phyloP scores from a whole-genome alignment of 2,888 invertebrate species.

The Apamea monoglypha region DNA sequence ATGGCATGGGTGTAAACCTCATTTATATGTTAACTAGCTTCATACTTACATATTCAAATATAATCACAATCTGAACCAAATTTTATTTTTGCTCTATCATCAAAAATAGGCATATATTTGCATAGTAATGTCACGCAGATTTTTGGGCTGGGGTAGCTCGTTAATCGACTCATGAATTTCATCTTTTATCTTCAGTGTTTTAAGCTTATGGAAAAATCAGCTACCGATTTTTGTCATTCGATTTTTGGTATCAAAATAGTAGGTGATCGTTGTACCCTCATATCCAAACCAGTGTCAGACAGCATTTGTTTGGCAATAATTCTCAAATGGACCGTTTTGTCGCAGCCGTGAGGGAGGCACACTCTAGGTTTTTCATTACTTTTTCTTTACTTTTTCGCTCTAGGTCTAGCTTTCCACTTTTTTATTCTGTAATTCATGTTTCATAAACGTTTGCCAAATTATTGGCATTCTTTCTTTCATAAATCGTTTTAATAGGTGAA shows the following conservation, averaged over 20 bases:
- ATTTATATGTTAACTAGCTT: slow-evolving; percentile 66
- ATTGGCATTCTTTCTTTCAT: neutral
- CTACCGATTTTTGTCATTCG: neutral
- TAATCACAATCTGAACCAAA: slow-evolving; percentile 52
- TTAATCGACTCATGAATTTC: slow-evolving; percentile 31
- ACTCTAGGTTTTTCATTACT: neutral
- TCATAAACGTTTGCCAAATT: too few relatives aligned
- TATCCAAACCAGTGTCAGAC: neutral
- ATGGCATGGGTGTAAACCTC: slow-evolving; percentile 53
- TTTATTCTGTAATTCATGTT: neutral
- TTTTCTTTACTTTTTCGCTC: too few relatives aligned
- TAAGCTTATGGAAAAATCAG: neutral
- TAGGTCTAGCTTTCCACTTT: neutral
- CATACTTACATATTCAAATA: slow-evolving; percentile 61
- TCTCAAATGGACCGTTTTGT: neutral
- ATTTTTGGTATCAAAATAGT: neutral
- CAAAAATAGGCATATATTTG: slow-evolving; percentile 61
- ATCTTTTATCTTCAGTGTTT: neutral
- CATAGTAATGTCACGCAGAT: slow-evolving; percentile 45
- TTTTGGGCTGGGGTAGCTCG: slow-evolving; percentile 6
- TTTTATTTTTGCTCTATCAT: slow-evolving; percentile 56
- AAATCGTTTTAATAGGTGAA: neutral
- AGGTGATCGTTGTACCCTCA: neutral
- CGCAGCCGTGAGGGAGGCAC: neutral
- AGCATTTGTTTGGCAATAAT: neutral